Percentiles rank a stretch among this genome's conserved stretches.
Conservation (phyloP, 2,113 vertebrate species). For the Hiodon alosoides region DNA sequence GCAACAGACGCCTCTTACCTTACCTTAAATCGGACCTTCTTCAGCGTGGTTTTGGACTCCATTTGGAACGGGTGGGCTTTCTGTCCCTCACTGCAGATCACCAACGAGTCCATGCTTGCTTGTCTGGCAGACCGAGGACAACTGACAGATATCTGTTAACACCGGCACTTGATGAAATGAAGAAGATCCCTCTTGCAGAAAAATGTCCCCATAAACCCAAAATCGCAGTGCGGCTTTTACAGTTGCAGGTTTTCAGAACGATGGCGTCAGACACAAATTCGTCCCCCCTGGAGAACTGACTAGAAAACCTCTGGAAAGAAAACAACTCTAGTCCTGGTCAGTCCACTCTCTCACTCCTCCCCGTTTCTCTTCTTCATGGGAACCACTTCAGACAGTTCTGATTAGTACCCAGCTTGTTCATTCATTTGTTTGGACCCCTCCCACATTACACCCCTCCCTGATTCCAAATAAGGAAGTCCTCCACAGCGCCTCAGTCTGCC, state of each 20-base stretch:
- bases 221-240: no score
- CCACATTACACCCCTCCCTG: conserved; percentile 18
- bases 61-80: not conserved
- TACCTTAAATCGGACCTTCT: conserved; percentile 35
- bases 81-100: not conserved
- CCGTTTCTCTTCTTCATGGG: not conserved
- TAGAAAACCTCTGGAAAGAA: not conserved
- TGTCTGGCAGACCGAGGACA: not conserved
- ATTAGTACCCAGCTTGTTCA: conserved; percentile 22
- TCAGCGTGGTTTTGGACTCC: conserved; percentile 16
- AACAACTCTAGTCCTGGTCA: not conserved
- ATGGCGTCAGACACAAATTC: not conserved
- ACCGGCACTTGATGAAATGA: no score
- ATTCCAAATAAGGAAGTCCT: not conserved
- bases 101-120: not conserved
- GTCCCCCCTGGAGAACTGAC: not conserved
- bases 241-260: no score
- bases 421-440: conserved; percentile 51
- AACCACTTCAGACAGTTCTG: conserved; percentile 3
- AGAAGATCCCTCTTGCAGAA: no score
- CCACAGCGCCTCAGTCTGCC: not conserved
- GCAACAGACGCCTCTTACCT: not conserved
- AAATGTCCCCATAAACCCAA: no score
- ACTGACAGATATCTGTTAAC: no score
- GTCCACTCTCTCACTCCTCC: not conserved